These are phyloP conservation scores for Sitodiplosis mosellana DNA, from an alignment of 1,140 invertebrate genomes.

Conservation along the genomic window DNA sequence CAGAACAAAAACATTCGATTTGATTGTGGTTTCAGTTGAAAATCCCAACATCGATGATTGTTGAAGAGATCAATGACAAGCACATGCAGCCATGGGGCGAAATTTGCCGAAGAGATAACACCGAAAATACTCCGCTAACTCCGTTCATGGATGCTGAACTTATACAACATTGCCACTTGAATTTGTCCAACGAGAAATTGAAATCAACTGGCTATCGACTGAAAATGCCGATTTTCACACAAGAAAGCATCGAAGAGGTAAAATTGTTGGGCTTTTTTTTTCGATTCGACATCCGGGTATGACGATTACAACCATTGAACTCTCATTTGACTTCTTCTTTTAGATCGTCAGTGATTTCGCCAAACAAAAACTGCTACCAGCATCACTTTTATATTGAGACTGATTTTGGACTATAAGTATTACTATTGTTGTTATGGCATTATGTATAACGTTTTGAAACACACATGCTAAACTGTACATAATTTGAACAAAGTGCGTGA, in stretches of 20 bases:
- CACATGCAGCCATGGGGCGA: slow-evolving; percentile 80
- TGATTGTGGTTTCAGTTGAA: neutral
- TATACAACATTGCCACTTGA: slow-evolving; percentile 58
- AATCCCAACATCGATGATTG: slow-evolving; percentile 12
- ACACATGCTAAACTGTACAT: too few species aligned
- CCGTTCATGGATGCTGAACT: slow-evolving; percentile 70
- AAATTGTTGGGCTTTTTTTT: neutral
- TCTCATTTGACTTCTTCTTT: neutral
- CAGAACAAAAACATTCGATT: neutral
- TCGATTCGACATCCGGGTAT: too few species aligned
- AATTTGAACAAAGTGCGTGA: too few species aligned
- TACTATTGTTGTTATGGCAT: too few species aligned
- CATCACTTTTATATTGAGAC: slow-evolving; percentile 9
- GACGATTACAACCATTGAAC: too few species aligned
- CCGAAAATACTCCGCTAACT: slow-evolving; percentile 69
- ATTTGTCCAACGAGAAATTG: slow-evolving; percentile 52
- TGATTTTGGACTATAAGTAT: too few species aligned
- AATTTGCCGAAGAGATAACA: slow-evolving; percentile 51
- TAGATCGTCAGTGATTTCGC: slow-evolving; percentile 19
- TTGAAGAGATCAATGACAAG: slow-evolving; percentile 82
- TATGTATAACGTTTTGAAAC: too few species aligned
- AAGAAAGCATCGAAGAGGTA: slow-evolving; percentile 39
- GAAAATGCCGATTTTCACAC: slow-evolving; percentile 36
- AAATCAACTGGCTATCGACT: slow-evolving; percentile 34
- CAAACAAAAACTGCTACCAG: slow-evolving; percentile 20